These are phyloP conservation scores for Sminthurides bifidus DNA, from an alignment of 1,140 invertebrate species.

Conservation along the genomic window DNA sequence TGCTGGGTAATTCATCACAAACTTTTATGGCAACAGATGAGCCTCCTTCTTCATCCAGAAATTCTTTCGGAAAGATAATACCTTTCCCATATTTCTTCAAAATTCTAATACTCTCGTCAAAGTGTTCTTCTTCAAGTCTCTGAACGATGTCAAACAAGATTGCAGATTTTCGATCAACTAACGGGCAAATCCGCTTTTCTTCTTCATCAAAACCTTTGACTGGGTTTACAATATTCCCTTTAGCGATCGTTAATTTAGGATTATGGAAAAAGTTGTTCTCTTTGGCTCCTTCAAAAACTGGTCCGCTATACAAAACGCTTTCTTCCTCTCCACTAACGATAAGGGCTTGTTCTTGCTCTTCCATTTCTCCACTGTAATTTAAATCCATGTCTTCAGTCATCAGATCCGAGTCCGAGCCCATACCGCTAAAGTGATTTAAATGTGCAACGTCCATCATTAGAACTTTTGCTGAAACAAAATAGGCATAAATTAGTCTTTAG, in stretches of 20 bases:
- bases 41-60: neutral
- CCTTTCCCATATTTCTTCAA: neutral
- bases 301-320: neutral
- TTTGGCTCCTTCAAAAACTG: conserved; percentile 6
- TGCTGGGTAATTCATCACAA: neutral
- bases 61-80: conserved; percentile 1
- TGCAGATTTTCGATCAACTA: conserved; percentile 15
- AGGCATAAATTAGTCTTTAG: no score
- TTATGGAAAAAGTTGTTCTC: conserved; percentile 7
- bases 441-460: no score
- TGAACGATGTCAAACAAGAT: conserved; percentile 17
- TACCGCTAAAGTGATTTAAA: no score
- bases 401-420: no score
- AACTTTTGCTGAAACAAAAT: no score
- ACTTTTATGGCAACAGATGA: neutral
- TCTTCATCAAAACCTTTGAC: conserved; percentile 14
- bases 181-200: conserved; percentile 6
- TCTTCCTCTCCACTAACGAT: no score
- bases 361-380: no score
- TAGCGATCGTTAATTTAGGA: neutral
- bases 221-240: conserved; percentile 6
- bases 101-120: neutral
- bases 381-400: no score
- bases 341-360: no score
- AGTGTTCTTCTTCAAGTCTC: conserved; percentile 5